These are phyloP conservation scores for Bos javanicus DNA, from an alignment of 2,113 vertebrate species.

Conservation along the genomic window DNA sequence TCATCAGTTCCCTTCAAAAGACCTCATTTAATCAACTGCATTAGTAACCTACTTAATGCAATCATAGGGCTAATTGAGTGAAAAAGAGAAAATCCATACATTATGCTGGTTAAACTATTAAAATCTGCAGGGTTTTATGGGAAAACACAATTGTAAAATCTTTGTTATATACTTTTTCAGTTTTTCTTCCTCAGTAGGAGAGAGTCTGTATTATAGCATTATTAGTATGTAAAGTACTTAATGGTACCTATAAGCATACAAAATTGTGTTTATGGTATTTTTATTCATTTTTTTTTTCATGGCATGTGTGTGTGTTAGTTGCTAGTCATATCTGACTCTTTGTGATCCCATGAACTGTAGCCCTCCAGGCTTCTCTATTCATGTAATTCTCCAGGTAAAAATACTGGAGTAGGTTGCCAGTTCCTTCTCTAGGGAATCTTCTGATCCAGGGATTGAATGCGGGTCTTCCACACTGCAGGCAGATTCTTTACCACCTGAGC, in stretches of 20 bases:
- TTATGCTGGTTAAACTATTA: not conserved
- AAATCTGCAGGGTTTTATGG: not conserved
- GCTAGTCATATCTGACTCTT: not conserved
- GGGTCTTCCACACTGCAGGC: not conserved
- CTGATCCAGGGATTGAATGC: not conserved
- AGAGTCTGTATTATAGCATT: not conserved
- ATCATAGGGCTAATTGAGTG: not conserved
- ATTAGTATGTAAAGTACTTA: not conserved
- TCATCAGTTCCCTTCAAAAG: not conserved
- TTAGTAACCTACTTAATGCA: slow-evolving; percentile 5
- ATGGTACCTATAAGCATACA: not conserved
- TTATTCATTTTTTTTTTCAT: not conserved
- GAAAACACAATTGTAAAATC: not conserved
- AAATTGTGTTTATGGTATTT: slow-evolving; percentile 11
- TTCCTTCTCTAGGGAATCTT: not conserved
- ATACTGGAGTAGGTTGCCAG: not conserved
- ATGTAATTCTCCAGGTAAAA: not conserved
- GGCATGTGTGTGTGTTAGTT: not conserved
- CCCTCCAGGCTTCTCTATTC: not conserved
- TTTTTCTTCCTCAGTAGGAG: not conserved
- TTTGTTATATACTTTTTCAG: not conserved
- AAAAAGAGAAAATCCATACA: not conserved
- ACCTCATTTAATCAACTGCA: not conserved
- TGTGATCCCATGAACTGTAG: not conserved
- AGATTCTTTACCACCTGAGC: not conserved